Base-by-base conservation (phyloP, 1,140 invertebrate species). In the Drosophila ananassae region DNA sequence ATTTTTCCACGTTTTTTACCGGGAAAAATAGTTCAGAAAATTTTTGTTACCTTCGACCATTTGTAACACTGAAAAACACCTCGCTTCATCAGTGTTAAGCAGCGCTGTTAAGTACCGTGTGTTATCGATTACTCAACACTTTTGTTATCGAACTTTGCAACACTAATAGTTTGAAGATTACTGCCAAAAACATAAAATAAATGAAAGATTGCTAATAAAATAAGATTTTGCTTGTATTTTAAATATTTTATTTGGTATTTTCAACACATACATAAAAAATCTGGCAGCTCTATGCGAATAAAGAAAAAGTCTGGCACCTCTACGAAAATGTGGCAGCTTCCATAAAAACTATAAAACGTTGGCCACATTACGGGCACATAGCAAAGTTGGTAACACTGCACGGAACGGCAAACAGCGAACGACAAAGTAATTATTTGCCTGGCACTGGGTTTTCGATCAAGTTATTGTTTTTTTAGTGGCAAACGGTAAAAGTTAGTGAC, bases 41-140 rank as follows among this genome's bases (percentile, higher is more conserved):
- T 9, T 10, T 17, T 4, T 22, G 44, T 22, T 47, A 47, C 44
- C 44, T 47, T 22, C 44, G 21, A 47, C 21, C 44, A 47, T 47
- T 47, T 47, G 44, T 47, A 47, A 47, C 44, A 47, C 44, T 47
- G 44, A 47, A 22, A 47, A 47, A 47, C 44, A 47, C 44, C 44
- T 22, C 44, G 44, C 17, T 21, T 37, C 2, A n/a, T 9, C 44
- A 47, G 44, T 47, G 44, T 9, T 47, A 10, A 6, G 21, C 17
- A 47, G 21, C 44, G 44, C n/a, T 21, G 41, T 21, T 12, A 37
- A 37, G 39, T 13, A 8, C 2, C 5, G 34, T 10, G 34, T 39
- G 37, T 2, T 39, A 17, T 12, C 37, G 12, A 39, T n/a, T 8
- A 8, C 8, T 32, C 5, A 32, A 32, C 30, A 32, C 30, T 32